These are phyloP conservation scores for Drosophila subquinaria DNA, from an alignment of 2,888 invertebrate species.

Conservation along the genomic window DNA sequence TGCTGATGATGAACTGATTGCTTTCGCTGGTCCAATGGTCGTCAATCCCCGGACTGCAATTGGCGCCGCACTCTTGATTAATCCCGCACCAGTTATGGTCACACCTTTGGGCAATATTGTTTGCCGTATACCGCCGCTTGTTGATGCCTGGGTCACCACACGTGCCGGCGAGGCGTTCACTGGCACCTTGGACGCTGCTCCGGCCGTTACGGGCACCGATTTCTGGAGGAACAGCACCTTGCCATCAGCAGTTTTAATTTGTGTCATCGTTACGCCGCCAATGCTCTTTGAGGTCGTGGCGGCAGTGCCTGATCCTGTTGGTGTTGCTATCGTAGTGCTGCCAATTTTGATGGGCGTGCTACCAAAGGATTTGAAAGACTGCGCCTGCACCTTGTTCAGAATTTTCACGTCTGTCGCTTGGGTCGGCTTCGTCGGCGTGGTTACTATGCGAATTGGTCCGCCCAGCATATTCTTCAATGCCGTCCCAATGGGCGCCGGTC, in stretches of 20 bases:
- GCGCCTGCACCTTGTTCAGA: slow-evolving; percentile 57
- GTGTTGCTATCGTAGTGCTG: slow-evolving; percentile 66
- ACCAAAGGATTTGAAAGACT: slow-evolving; percentile 41
- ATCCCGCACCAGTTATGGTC: slow-evolving; percentile 38
- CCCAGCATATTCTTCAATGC: slow-evolving; percentile 49
- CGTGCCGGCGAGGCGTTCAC: slow-evolving; percentile 10
- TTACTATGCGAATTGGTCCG: slow-evolving; percentile 39
- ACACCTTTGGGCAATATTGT: slow-evolving; percentile 63
- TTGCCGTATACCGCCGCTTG: slow-evolving; percentile 52
- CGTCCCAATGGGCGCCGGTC: slow-evolving; percentile 39
- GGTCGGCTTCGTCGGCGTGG: slow-evolving; percentile 32
- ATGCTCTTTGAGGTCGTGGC: slow-evolving; percentile 53
- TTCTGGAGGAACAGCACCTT: slow-evolving; percentile 86
- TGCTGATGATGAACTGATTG: slow-evolving; percentile 13
- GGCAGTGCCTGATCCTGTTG: slow-evolving; percentile 3
- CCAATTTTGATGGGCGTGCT: slow-evolving; percentile 55
- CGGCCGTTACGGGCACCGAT: slow-evolving; percentile 35
- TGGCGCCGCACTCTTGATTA: slow-evolving; percentile 49
- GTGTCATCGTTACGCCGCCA: slow-evolving; percentile 59
- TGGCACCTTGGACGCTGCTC: slow-evolving; percentile 15
- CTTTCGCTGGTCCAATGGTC: slow-evolving; percentile 20
- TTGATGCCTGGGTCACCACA: slow-evolving; percentile 8
- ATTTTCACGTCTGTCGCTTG: slow-evolving; percentile 61
- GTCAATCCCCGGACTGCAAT: slow-evolving; percentile 53
- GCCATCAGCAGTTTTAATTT: slow-evolving; percentile 84